phyloP scores from a whole-genome alignment of 2,113 vertebrate genomes.

The Hemiprocne comata region DNA sequence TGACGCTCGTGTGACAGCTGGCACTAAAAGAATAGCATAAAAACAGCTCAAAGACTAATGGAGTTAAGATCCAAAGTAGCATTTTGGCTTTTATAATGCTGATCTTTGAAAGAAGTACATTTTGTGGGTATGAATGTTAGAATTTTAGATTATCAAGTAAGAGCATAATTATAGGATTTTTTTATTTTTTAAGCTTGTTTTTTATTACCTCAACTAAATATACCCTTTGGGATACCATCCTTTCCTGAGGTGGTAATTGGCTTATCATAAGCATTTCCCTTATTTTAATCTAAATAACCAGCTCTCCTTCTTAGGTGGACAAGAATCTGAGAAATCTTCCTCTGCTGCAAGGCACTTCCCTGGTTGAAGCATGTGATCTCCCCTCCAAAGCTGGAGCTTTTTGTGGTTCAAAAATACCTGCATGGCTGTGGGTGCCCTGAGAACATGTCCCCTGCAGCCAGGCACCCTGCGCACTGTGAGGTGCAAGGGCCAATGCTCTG shows the following conservation, averaged over 20 bases:
- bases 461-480: fast-evolving
- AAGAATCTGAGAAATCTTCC: background rate
- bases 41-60: background rate
- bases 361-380: background rate
- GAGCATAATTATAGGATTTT: background rate
- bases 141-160: background rate
- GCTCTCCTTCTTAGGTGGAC: background rate
- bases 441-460: background rate
- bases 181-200: background rate
- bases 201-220: background rate
- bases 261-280: background rate
- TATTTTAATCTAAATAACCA: background rate
- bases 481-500: background rate
- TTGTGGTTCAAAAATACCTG: background rate
- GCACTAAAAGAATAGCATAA: background rate
- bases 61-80: background rate
- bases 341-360: background rate
- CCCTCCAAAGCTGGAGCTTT: background rate
- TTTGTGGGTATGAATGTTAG: background rate
- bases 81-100: background rate
- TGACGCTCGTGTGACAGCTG: background rate
- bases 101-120: background rate
- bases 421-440: background rate
- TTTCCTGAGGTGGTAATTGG: background rate
- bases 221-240: background rate